Conservation (phyloP, 1,140 invertebrate species). For the Campoletis sonorensis region DNA sequence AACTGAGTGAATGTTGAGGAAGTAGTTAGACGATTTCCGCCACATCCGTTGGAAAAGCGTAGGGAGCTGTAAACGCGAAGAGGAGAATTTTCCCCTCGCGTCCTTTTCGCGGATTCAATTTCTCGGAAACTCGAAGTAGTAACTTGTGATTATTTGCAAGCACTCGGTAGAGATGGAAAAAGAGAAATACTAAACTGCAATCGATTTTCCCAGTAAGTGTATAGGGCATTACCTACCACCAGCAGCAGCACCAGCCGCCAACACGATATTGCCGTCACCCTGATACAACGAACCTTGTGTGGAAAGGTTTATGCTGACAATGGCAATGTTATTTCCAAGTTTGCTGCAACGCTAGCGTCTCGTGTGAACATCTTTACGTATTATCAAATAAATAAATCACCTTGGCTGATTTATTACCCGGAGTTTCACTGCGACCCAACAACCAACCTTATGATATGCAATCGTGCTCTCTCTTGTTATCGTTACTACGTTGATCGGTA, state of each 20-base stretch:
- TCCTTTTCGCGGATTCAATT: slow-evolving; percentile 36
- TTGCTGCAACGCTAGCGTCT: slow-evolving; percentile 20
- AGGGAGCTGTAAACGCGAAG: background rate
- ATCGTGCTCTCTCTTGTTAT: slow-evolving; percentile 50
- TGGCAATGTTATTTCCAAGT: slow-evolving; percentile 27
- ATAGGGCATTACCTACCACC: too few species aligned
- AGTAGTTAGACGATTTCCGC: slow-evolving; percentile 22
- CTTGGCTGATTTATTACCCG: slow-evolving; percentile 50
- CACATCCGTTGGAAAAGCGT: background rate
- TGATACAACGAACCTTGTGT: background rate
- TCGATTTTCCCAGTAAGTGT: slow-evolving; percentile 22
- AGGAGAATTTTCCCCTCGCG: slow-evolving; percentile 22
- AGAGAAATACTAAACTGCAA: slow-evolving; percentile 11
- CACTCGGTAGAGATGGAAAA: slow-evolving; percentile 16
- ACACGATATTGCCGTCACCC: background rate
- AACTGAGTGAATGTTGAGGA: slow-evolving; percentile 33
- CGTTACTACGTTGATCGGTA: background rate
- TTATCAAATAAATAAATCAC: slow-evolving; percentile 62
- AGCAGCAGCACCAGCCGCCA: background rate
- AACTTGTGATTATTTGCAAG: slow-evolving; percentile 40
- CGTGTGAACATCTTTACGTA: slow-evolving; percentile 37
- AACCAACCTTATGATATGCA: slow-evolving; percentile 55
- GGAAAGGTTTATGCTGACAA: slow-evolving; percentile 15
- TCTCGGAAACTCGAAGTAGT: slow-evolving; percentile 32
- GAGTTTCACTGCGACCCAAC: slow-evolving; percentile 51